phyloP scores from a whole-genome alignment of 1,140 invertebrate species.

The Cydia strobilella region DNA sequence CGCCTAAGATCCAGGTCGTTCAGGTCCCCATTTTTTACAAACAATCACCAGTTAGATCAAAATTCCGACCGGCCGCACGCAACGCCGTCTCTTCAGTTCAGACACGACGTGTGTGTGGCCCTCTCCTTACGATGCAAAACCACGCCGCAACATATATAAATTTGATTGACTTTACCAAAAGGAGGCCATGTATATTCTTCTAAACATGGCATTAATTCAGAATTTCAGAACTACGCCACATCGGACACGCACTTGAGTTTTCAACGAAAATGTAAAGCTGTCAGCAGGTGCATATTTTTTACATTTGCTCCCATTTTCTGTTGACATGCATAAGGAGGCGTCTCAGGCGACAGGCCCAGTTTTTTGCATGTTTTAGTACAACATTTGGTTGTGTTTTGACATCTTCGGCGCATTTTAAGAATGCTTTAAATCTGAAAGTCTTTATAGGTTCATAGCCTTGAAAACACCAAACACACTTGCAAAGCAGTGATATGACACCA shows the following conservation, averaged over 20 bases:
- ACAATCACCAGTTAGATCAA: not conserved
- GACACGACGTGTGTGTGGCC: no score
- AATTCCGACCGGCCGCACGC: no score
- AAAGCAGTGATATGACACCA: no score
- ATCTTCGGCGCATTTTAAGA: not conserved
- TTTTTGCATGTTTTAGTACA: not conserved
- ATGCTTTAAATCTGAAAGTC: not conserved
- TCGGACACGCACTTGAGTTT: not conserved
- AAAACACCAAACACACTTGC: no score
- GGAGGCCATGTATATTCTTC: not conserved
- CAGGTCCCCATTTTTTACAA: not conserved
- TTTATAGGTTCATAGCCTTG: not conserved
- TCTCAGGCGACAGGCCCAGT: not conserved
- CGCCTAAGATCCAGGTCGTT: not conserved
- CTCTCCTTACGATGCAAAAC: no score
- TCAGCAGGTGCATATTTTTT: constrained; percentile 12
- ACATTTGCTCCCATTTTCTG: constrained; percentile 7
- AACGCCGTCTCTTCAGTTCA: no score
- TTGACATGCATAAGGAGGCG: not conserved
- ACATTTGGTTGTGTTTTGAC: not conserved
- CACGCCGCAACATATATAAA: not conserved
- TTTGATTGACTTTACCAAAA: not conserved
- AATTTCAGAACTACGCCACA: not conserved
- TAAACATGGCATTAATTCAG: not conserved
- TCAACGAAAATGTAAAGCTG: not conserved